Evolutionary conservation across 2,888 invertebrate species (phyloP).

Genomic region (Iphiclides podalirius): DNA sequence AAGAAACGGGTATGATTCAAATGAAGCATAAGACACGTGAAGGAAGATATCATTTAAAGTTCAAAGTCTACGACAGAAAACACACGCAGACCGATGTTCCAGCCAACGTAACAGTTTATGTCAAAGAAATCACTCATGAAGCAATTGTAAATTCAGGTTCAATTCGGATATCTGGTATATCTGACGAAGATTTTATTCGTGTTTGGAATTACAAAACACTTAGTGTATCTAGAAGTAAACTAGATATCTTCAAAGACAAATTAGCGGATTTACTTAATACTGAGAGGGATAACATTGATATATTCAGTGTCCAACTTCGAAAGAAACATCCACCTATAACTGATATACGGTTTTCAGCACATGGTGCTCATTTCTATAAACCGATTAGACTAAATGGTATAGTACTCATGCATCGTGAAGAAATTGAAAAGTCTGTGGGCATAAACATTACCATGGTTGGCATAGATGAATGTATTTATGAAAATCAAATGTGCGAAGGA

Average conservation of each 20-base stretch:
- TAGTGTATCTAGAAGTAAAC: constrained; percentile 90
- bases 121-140: constrained; percentile 96
- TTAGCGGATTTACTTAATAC: constrained; percentile 92
- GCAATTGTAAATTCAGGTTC: constrained; percentile 98
- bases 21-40: constrained; percentile 96
- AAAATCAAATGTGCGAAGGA: constrained; percentile 96
- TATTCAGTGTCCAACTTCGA: constrained; percentile 96
- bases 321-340: constrained; percentile 93
- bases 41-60: constrained; percentile 89
- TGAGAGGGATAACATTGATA: constrained; percentile 93
- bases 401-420: constrained; percentile 94
- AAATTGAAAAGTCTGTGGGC: constrained; percentile 96
- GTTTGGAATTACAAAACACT: constrained; percentile 96
- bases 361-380: constrained; percentile 97
- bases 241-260: constrained; percentile 93
- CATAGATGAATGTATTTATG: constrained; percentile 96
- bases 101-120: constrained; percentile 97
- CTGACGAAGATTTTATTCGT: constrained; percentile 97
- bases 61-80: constrained; percentile 95
- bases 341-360: constrained; percentile 96
- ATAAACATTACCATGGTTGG: constrained; percentile 98
- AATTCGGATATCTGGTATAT: constrained; percentile 94
- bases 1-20: constrained; percentile 96
- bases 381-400: constrained; percentile 96
- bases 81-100: constrained; percentile 97